A percentile compares a stretch with the other conserved stretches of the same genome.
phyloP scores from a whole-genome alignment of 2,797 vertebrate genomes.

The Enteromius viviparus region DNA sequence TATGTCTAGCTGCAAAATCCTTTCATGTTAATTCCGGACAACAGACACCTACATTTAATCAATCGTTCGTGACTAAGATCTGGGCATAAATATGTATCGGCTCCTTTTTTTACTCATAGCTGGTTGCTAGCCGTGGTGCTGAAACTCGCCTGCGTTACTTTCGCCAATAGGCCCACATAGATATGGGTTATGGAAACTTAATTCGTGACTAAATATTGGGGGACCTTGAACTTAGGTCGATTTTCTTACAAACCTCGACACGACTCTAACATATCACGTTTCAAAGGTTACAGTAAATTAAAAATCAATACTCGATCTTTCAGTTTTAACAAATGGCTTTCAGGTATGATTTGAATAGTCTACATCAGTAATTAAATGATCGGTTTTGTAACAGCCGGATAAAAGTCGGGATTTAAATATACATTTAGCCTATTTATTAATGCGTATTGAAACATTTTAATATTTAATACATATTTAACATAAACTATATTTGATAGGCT shows the following conservation, averaged over 20 bases:
- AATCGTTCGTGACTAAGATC: neutral
- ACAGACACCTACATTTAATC: neutral
- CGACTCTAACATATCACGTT: constrained; percentile 5
- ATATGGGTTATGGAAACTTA: neutral
- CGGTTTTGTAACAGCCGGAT: neutral
- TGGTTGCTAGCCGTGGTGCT: constrained; percentile 62
- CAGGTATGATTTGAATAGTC: neutral
- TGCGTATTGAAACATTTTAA: neutral
- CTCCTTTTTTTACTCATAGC: neutral
- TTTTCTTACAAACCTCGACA: neutral
- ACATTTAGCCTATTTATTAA: neutral
- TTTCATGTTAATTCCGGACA: neutral
- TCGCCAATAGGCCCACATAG: neutral
- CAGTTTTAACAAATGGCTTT: neutral
- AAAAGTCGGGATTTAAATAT: neutral
- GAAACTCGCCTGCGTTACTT: constrained; percentile 45
- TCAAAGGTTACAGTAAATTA: neutral
- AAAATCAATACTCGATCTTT: constrained; percentile 18
- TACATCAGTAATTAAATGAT: neutral
- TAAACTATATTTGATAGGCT: neutral
- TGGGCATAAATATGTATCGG: constrained; percentile 1
- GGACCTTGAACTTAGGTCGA: constrained; percentile 12
- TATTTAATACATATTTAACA: neutral
- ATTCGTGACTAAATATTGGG: neutral
- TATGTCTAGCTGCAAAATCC: neutral